A percentile compares a stretch with the other conserved stretches of the same genome.
These are phyloP conservation scores for Geophilus truncorum DNA, from an alignment of 2,888 invertebrate species.

Conservation along the genomic window DNA sequence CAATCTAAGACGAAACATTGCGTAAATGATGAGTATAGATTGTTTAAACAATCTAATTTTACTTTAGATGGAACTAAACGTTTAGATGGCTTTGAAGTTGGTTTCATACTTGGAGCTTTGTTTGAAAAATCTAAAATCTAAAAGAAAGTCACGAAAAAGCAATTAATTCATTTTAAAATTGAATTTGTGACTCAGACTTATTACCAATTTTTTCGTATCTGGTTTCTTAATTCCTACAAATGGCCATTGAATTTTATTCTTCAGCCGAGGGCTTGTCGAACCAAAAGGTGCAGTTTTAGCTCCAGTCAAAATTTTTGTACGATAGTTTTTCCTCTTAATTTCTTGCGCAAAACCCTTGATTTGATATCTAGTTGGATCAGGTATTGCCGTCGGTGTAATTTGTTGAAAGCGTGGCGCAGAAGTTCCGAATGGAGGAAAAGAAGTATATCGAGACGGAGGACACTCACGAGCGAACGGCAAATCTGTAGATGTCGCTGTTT, in stretches of 20 bases:
- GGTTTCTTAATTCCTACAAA: no score
- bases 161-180: no score
- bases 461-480: background rate
- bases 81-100: background rate
- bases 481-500: background rate
- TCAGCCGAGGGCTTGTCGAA: background rate
- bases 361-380: background rate
- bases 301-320: background rate
- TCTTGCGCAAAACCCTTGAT: background rate
- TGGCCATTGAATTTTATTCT: no score
- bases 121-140: background rate
- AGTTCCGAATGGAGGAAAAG: background rate
- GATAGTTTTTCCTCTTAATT: no score
- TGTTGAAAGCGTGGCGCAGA: background rate
- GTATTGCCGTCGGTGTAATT: background rate
- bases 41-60: no score
- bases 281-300: background rate
- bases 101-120: background rate
- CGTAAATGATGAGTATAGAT: no score
- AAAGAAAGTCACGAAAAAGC: no score
- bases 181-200: background rate
- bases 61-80: background rate
- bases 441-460: background rate
- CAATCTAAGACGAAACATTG: background rate
- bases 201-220: background rate